These are phyloP conservation scores for Trimorus sp. DNA, from an alignment of 2,888 invertebrate genomes.

Conservation along the genomic window DNA sequence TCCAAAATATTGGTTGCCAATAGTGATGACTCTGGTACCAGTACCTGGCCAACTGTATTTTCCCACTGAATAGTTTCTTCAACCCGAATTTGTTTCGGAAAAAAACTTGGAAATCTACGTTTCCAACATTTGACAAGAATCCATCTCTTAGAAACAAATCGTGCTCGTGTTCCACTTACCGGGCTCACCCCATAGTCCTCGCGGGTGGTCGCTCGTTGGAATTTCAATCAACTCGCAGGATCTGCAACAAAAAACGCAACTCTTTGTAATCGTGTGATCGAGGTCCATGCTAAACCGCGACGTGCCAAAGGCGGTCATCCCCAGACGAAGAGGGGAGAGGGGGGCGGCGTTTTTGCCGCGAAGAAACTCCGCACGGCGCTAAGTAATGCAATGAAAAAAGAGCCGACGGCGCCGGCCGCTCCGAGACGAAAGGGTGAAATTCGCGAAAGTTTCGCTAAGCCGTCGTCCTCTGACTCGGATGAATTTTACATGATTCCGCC, in stretches of 20 bases:
- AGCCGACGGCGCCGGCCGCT: slow-evolving; percentile 27
- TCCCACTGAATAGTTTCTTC: no score
- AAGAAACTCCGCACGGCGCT: slow-evolving; percentile 28
- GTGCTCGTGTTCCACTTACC: slow-evolving; percentile 52
- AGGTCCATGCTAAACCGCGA: slow-evolving; percentile 32
- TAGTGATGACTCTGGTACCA: no score
- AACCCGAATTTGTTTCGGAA: no score
- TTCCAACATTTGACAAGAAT: no score
- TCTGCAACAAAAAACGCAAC: slow-evolving; percentile 56
- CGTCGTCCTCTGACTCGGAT: slow-evolving; percentile 70
- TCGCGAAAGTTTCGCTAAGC: slow-evolving; percentile 68
- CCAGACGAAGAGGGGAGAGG: neutral
- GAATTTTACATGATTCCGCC: slow-evolving; percentile 78
- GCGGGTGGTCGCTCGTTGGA: slow-evolving; percentile 21
- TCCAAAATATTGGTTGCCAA: no score
- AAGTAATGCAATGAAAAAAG: slow-evolving; percentile 42
- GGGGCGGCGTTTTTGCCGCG: slow-evolving; percentile 30
- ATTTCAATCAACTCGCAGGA: slow-evolving; percentile 61
- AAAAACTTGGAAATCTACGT: no score
- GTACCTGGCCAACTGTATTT: no score
- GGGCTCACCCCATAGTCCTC: slow-evolving; percentile 67
- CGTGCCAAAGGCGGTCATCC: slow-evolving; percentile 21
- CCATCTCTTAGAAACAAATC: no score
- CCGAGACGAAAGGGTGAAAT: slow-evolving; percentile 69
- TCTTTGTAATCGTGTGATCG: slow-evolving; percentile 21